Conservation (phyloP, 2,888 invertebrate genomes). For the Zaprionus obscuricornis region DNA sequence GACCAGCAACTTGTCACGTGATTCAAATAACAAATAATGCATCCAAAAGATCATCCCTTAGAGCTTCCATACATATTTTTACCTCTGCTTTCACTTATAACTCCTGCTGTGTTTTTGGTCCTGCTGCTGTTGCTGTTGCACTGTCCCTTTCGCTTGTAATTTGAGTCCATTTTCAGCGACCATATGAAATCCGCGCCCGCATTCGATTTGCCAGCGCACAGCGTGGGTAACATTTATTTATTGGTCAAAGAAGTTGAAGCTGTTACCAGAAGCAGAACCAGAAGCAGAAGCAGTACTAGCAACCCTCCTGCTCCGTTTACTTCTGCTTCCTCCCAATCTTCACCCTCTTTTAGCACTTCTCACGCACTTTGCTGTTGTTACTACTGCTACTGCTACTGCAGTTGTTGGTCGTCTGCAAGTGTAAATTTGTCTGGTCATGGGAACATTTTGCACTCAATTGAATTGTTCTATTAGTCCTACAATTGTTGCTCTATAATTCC, state of each 20-base stretch:
- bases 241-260: conserved; percentile 38
- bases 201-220: conserved; percentile 27
- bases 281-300: neutral
- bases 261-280: neutral
- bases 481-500: conserved; percentile 56
- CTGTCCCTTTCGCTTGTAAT: conserved; percentile 35
- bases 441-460: conserved; percentile 67
- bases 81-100: conserved; percentile 12
- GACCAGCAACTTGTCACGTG: conserved; percentile 79
- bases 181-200: conserved; percentile 47
- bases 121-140: conserved; percentile 4
- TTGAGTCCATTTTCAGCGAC: conserved; percentile 42
- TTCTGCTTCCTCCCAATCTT: neutral
- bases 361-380: conserved; percentile 65
- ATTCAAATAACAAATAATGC: conserved; percentile 79
- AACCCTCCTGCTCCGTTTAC: conserved; percentile 9
- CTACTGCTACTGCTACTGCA: too few species aligned
- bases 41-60: conserved; percentile 76
- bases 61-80: conserved; percentile 41
- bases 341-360: conserved; percentile 34
- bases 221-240: conserved; percentile 47
- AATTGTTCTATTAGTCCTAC: conserved; percentile 53
- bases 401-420: conserved; percentile 41
- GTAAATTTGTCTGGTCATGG: conserved; percentile 73
- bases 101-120: conserved; percentile 14